A percentile compares a stretch with the other conserved stretches of the same genome.
These are phyloP conservation scores for Hippasteria phrygiana DNA, from an alignment of 53 echinoderm and acorn worm genomes.

Conservation along the genomic window DNA sequence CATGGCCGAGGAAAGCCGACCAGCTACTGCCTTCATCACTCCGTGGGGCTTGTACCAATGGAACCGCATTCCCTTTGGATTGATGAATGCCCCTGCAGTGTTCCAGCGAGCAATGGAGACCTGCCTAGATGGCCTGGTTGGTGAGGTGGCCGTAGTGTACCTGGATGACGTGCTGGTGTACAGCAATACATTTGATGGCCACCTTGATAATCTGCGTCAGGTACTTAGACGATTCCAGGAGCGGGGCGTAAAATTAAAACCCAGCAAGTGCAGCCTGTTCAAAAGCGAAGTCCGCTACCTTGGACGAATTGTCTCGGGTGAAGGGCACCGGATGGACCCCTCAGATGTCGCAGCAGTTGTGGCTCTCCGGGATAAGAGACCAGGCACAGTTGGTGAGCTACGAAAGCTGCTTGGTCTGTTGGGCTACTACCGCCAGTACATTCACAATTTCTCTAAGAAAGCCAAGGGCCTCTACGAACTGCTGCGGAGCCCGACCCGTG, in stretches of 20 bases:
- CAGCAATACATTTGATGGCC: slow-evolving; percentile 65
- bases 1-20: slow-evolving; percentile 47
- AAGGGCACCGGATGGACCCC: slow-evolving; percentile 69
- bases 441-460: slow-evolving; percentile 48
- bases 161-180: slow-evolving; percentile 66
- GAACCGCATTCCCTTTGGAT: slow-evolving; percentile 65
- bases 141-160: not conserved
- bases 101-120: slow-evolving; percentile 12
- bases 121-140: slow-evolving; percentile 2
- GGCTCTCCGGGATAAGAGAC: slow-evolving; percentile 54
- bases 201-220: slow-evolving; percentile 36
- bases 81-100: slow-evolving; percentile 68
- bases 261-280: slow-evolving; percentile 46
- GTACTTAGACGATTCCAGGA: slow-evolving; percentile 24
- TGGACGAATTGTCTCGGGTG: slow-evolving; percentile 49
- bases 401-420: slow-evolving; percentile 64
- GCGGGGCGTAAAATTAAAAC: slow-evolving; percentile 67
- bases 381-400: slow-evolving; percentile 66
- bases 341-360: slow-evolving; percentile 65
- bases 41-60: slow-evolving; percentile 72
- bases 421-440: slow-evolving; percentile 63
- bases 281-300: slow-evolving; percentile 62
- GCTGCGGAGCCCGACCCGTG: no score
- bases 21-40: slow-evolving; percentile 59
- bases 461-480: no score